Evolutionary conservation across 2,797 vertebrate species (phyloP), one percentile per base, ranked within the genome.

Genomic region (Ctenopoma kingsleyae): DNA sequence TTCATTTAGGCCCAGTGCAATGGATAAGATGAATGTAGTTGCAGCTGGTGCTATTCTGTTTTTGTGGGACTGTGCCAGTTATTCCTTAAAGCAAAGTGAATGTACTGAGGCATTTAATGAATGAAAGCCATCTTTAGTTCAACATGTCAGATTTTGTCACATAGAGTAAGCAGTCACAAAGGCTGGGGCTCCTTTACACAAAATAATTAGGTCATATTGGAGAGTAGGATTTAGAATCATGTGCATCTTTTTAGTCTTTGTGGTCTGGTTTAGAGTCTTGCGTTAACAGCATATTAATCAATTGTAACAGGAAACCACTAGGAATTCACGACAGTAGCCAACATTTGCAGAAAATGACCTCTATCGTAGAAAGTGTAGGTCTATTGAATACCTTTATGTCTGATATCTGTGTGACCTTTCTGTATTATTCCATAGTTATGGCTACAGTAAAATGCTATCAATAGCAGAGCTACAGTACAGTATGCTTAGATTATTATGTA

Each of bases 1-100:
- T 71, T 82, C 57, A 81, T 81, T 66, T 41, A 20, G 53, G 46
- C 54, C 71, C 71, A 52, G 44, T 49, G 55, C 59, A 30, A 43
- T 32, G 63, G 81, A 54, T 81, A 65, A 41, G 76, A 73, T 82
- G 81, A 71, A 78, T 68, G 58, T 66, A 25, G 65, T 43, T 44
- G 64, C 82, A 86, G 84, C 82, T 86, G 80, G 81, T 71, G 69
- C 56, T 72, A 49, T 76, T 80, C 67, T 76, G 61, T 78, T 41
- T 57, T 68, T 67, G 56, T 80, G 75, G 59, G 71, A 53, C 55
- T 17, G 67, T 48, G 81, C 80, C 86, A 88, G 62, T 74, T 83
- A 56, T 80, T 80, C 74, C 66, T 76, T 72, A 57, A 46, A 76
- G 71, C 44, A 47, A 30, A 73, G 30, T 67, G 61, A 41, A 84